Evolutionary conservation across 1,140 invertebrate genomes (phyloP).

Genomic region (Fragariocoptes setiger): DNA sequence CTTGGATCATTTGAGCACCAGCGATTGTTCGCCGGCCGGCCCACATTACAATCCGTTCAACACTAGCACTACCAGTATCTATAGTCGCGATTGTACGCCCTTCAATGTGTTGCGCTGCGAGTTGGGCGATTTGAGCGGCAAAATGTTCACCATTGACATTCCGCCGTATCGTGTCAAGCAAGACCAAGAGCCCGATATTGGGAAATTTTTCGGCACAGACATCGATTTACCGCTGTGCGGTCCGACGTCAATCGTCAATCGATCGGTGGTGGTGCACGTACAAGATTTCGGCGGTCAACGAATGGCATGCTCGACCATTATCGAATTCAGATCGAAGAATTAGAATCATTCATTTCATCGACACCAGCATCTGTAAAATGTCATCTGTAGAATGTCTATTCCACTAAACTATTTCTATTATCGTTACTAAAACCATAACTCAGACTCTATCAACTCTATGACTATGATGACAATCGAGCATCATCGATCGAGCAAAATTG

Average conservation of each 20-base stretch:
- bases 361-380: no score
- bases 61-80: slow-evolving; percentile 18
- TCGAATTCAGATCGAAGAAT: slow-evolving; percentile 7
- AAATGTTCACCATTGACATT: slow-evolving; percentile 48
- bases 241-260: slow-evolving; percentile 34
- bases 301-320: slow-evolving; percentile 12
- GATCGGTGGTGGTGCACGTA: slow-evolving; percentile 49
- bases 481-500: no score
- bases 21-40: slow-evolving; percentile 40
- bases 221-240: slow-evolving; percentile 51
- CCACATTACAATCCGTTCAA: slow-evolving; percentile 43
- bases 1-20: slow-evolving; percentile 34
- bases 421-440: no score
- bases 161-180: slow-evolving; percentile 9
- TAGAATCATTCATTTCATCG: no score
- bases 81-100: slow-evolving; percentile 13
- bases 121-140: slow-evolving; percentile 52
- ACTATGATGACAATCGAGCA: no score
- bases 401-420: no score
- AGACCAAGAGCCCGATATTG: slow-evolving; percentile 5
- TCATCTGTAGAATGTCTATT: no score
- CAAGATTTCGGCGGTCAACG: slow-evolving; percentile 16
- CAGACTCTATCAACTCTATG: no score
- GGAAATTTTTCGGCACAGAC: slow-evolving; percentile 26
- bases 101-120: slow-evolving; percentile 50